These are phyloP conservation scores for Rhamphomyia laevipes DNA, from an alignment of 2,888 invertebrate genomes.

Conservation along the genomic window DNA sequence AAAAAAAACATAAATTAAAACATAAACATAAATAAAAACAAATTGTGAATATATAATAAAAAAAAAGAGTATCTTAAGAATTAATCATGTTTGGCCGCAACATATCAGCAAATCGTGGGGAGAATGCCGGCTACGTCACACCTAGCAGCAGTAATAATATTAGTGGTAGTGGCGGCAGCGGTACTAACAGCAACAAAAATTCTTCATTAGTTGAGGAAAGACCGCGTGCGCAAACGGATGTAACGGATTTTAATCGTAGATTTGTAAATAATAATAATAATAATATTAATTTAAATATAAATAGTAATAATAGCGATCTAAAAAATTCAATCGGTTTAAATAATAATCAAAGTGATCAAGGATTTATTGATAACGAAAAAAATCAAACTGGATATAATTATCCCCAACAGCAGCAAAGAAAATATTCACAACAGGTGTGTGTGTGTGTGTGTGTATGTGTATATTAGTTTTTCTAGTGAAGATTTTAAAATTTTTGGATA, in stretches of 20 bases:
- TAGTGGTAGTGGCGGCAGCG: conserved; percentile 1
- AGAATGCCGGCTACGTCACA: conserved; percentile 22
- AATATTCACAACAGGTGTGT: conserved; percentile 9
- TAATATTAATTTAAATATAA: conserved; percentile 16
- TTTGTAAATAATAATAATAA: background rate
- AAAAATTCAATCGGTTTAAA: conserved; percentile 15
- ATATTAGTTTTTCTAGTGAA: background rate
- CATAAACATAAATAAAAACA: background rate
- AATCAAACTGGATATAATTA: conserved; percentile 11
- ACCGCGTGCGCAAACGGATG: conserved; percentile 33
- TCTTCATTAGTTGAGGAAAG: conserved; percentile 33
- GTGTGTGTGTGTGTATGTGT: conserved; percentile 1
- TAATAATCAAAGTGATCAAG: conserved; percentile 13
- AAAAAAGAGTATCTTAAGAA: background rate
- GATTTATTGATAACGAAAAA: conserved; percentile 15
- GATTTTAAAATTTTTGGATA: too few relatives aligned
- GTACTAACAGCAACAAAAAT: conserved; percentile 10
- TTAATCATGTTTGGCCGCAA: conserved; percentile 2
- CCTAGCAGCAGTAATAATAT: conserved; percentile 12
- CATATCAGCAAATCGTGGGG: conserved; percentile 13
- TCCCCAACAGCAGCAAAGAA: conserved; percentile 11
- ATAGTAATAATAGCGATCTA: conserved; percentile 12
- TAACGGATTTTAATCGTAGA: conserved; percentile 18
- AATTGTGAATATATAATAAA: background rate
- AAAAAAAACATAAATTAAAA: too few relatives aligned